Evolutionary conservation across 2,888 invertebrate genomes (phyloP).

Genomic region (Plusia festucae): DNA sequence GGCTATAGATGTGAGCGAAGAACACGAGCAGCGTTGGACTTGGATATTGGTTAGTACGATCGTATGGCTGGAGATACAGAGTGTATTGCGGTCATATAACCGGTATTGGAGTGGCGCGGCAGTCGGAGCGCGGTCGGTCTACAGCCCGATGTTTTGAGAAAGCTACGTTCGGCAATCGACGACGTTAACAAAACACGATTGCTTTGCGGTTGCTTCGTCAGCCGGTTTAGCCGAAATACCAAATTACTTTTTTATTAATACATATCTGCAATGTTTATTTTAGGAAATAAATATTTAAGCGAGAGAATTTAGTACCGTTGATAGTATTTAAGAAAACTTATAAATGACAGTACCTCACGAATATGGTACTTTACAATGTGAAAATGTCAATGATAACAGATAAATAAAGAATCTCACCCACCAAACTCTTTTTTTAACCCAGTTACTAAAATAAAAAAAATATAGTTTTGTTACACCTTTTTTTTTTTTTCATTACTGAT

Average conservation of each 20-base stretch:
- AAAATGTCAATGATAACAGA: constrained; percentile 25
- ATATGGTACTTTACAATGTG: constrained; percentile 28
- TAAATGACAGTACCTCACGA: constrained; percentile 12
- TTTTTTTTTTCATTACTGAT: no score
- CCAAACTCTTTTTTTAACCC: neutral
- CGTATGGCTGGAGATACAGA: constrained; percentile 68
- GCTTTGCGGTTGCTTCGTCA: constrained; percentile 77
- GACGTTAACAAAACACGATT: constrained; percentile 84
- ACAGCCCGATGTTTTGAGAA: constrained; percentile 86
- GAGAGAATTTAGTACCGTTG: constrained; percentile 47
- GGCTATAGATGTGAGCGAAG: constrained; percentile 38
- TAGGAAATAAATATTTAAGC: constrained; percentile 40
- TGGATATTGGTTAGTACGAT: constrained; percentile 58
- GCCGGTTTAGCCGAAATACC: constrained; percentile 66
- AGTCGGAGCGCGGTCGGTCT: constrained; percentile 81
- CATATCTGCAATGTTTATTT: constrained; percentile 50
- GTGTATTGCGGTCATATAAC: constrained; percentile 89
- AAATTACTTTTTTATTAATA: constrained; percentile 67
- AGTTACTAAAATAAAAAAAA: no score
- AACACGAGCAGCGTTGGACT: constrained; percentile 73
- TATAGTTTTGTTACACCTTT: no score
- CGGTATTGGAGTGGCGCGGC: constrained; percentile 86
- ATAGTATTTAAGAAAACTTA: constrained; percentile 26
- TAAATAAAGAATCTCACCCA: constrained; percentile 9
- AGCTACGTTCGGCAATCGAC: constrained; percentile 84